These are phyloP conservation scores for Drosophila paranaensis DNA, from an alignment of 2,888 invertebrate species.

Conservation along the genomic window DNA sequence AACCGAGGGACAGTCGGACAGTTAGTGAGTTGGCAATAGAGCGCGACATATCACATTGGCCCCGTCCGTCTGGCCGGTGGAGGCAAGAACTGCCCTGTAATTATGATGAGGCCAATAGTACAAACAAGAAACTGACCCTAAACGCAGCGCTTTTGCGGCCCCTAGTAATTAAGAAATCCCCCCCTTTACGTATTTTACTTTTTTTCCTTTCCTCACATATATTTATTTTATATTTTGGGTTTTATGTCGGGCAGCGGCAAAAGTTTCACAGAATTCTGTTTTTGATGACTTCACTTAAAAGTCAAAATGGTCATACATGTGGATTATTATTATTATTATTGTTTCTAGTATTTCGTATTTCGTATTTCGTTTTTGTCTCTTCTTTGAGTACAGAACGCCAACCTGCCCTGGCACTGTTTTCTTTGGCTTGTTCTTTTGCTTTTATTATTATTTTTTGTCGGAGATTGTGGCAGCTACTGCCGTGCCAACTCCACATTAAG, in stretches of 20 bases:
- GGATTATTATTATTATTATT: constrained; percentile 59
- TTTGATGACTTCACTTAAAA: constrained; percentile 82
- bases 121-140: constrained; percentile 69
- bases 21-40: constrained; percentile 60
- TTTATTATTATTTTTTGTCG: constrained; percentile 17
- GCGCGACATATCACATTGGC: constrained; percentile 74
- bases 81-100: constrained; percentile 69
- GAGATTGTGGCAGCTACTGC: constrained; percentile 30
- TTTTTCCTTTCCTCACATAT: constrained; percentile 8
- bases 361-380: constrained; percentile 13
- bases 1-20: constrained; percentile 28
- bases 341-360: constrained; percentile 54
- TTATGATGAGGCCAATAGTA: constrained; percentile 76
- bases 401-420: constrained; percentile 28
- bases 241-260: constrained; percentile 60
- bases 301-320: constrained; percentile 70
- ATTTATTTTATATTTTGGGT: constrained; percentile 38
- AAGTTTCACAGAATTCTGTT: constrained; percentile 76
- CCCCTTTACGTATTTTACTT: constrained; percentile 36
- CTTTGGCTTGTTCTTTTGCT: constrained; percentile 33
- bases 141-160: constrained; percentile 55
- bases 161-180: constrained; percentile 78
- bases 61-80: constrained; percentile 66
- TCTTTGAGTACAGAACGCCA: constrained; percentile 41
- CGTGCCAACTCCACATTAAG: constrained; percentile 63